phyloP scores from a whole-genome alignment of 1,140 invertebrate species.

The Mamestra configurata region DNA sequence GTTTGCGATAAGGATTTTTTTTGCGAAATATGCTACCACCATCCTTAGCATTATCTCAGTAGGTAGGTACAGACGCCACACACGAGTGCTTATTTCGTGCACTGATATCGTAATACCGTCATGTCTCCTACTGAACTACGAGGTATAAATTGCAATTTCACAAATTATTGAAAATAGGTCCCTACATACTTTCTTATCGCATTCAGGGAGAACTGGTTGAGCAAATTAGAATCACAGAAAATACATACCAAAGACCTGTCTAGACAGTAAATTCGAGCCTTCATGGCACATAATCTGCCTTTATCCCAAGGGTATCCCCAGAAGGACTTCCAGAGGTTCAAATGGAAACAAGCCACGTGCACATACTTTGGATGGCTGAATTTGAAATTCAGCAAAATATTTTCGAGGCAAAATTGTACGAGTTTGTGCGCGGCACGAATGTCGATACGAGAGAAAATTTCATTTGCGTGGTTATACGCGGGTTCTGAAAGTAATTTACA shows the following conservation, averaged over 20 bases:
- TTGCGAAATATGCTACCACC: slow-evolving; percentile 19
- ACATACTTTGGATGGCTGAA: neutral
- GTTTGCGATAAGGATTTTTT: slow-evolving; percentile 43
- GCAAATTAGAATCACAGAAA: slow-evolving; percentile 30
- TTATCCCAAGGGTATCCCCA: neutral
- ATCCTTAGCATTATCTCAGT: neutral
- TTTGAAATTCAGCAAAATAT: slow-evolving; percentile 21
- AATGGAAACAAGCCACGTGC: neutral
- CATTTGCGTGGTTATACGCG: neutral
- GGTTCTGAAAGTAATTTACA: neutral
- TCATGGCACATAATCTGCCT: neutral
- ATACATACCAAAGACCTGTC: neutral
- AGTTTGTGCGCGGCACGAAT: slow-evolving; percentile 3
- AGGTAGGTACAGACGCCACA: no score
- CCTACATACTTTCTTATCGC: neutral
- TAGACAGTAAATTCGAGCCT: slow-evolving; percentile 31
- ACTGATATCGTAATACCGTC: no score
- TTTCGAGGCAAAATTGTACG: neutral
- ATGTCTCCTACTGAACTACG: no score
- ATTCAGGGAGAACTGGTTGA: neutral
- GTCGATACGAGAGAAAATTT: slow-evolving; percentile 3
- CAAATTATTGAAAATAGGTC: no score
- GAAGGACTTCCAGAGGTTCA: neutral
- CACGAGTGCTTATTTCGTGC: neutral
- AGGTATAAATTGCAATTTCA: no score